A percentile compares a stretch with the other conserved stretches of the same genome.
phyloP scores from a whole-genome alignment of 2,113 vertebrate genomes.

The rat (Rattus norvegicus) region DNA sequence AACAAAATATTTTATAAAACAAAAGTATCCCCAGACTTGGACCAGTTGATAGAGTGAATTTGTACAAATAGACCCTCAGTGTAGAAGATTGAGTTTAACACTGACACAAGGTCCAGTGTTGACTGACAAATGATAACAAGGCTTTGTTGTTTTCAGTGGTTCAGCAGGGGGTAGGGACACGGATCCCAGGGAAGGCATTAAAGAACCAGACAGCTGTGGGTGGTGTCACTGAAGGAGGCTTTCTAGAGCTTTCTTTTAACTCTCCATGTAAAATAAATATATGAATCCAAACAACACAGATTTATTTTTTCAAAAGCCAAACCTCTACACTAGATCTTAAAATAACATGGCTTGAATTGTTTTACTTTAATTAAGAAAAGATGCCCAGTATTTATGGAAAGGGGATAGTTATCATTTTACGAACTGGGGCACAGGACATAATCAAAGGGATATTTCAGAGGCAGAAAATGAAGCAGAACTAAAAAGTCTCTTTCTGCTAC shows the following conservation, averaged over 20 bases:
- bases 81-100: constrained; percentile 60
- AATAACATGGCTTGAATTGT: constrained; percentile 12
- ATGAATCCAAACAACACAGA: background rate
- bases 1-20: constrained; percentile 13
- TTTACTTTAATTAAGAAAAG: constrained; percentile 49
- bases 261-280: constrained; percentile 58
- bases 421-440: background rate
- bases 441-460: constrained; percentile 15
- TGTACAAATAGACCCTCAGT: constrained; percentile 49
- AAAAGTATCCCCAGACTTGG: constrained; percentile 24
- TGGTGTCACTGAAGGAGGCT: constrained; percentile 42
- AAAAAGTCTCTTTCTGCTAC: background rate
- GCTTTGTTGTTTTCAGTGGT: constrained; percentile 55
- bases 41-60: constrained; percentile 53
- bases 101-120: constrained; percentile 46
- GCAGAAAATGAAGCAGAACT: background rate
- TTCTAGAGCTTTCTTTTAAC: constrained; percentile 53
- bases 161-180: constrained; percentile 47
- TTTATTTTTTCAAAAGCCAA: background rate
- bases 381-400: background rate
- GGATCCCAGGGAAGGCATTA: constrained; percentile 47
- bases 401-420: background rate
- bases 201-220: constrained; percentile 51
- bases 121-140: constrained; percentile 71
- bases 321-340: constrained; percentile 35